Evolutionary conservation across 2,113 vertebrate species (phyloP), one percentile per base, ranked within the genome.

Genomic region (Holacanthus passer): DNA sequence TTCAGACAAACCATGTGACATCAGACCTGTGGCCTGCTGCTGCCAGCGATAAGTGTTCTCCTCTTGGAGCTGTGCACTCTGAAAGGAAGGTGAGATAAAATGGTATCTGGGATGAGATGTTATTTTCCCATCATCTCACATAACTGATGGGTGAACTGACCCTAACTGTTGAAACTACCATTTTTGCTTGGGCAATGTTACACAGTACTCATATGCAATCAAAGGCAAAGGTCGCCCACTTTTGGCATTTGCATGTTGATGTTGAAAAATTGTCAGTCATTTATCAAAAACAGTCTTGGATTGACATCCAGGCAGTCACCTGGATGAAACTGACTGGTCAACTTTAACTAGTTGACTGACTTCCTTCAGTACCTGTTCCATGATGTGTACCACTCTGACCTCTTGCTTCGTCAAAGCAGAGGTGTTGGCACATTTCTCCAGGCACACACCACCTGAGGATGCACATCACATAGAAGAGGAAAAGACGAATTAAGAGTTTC

Each of bases 321-420:
- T 55, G 19, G 6, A 64, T 6, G 22, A 1, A 29, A 16, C 41
- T 29, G 20, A 66, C 6, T 19, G 24, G 66, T 53, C 12, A 68
- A 8, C n/a, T 50, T 35, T 4, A 79, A 47, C 29, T 20, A 29
- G 32, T 24, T 62, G 1, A 31, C 4, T 13, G 14, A 41, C 55
- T 48, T 74, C 10, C 10, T 67, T 41, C 24, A 47, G n/a, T 91
- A 98, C 97, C 96, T 96, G 94, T 65, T 93, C 87, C 13, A 31
- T 83, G 35, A 94, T 89, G 37, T 86, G 67, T 39, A 60, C 19
- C 14, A 87, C 82, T 74, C 84, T 92, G 53, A 88, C 79, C 69
- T 93, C 74, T n/a, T 92, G 88, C 73, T 85, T 94, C 77, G 67
- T 90, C 45, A 88, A 7, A 19, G 83, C 35, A 22, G 81, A 82